A percentile compares a stretch with the other conserved stretches of the same genome.
These are phyloP conservation scores for Drosophila kanekoi DNA, from an alignment of 2,888 invertebrate species.

Conservation along the genomic window DNA sequence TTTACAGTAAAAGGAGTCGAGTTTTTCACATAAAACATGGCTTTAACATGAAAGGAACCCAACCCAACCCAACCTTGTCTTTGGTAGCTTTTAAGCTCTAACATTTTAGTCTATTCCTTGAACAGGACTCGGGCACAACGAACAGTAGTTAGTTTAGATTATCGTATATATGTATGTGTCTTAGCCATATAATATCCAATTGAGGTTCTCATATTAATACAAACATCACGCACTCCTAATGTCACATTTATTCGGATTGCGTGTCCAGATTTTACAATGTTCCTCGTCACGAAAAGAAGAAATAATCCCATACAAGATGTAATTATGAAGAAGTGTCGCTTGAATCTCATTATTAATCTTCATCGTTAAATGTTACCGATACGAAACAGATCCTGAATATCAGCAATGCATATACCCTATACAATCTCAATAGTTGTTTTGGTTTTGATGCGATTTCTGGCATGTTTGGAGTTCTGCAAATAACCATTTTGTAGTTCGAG, in stretches of 20 bases:
- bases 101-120: neutral
- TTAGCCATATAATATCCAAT: neutral
- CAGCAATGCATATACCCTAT: too few relatives aligned
- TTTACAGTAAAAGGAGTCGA: too few relatives aligned
- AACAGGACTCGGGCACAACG: neutral
- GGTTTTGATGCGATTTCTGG: too few relatives aligned
- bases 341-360: neutral
- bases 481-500: too few relatives aligned
- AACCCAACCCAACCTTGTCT: too few relatives aligned
- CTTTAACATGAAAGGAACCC: too few relatives aligned
- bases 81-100: too few relatives aligned
- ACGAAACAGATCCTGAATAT: too few relatives aligned
- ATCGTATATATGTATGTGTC: neutral
- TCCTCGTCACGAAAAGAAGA: neutral
- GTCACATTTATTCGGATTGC: constrained; percentile 65
- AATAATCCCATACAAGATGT: constrained; percentile 30
- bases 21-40: too few relatives aligned
- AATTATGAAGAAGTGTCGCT: constrained; percentile 54
- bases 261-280: constrained; percentile 65
- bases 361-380: neutral
- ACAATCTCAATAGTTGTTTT: too few relatives aligned
- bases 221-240: constrained; percentile 70
- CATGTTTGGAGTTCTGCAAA: too few relatives aligned
- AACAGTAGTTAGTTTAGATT: neutral
- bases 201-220: constrained; percentile 44